Evolutionary conservation across 2,113 vertebrate genomes (phyloP).

Genomic region (Ia io): DNA sequence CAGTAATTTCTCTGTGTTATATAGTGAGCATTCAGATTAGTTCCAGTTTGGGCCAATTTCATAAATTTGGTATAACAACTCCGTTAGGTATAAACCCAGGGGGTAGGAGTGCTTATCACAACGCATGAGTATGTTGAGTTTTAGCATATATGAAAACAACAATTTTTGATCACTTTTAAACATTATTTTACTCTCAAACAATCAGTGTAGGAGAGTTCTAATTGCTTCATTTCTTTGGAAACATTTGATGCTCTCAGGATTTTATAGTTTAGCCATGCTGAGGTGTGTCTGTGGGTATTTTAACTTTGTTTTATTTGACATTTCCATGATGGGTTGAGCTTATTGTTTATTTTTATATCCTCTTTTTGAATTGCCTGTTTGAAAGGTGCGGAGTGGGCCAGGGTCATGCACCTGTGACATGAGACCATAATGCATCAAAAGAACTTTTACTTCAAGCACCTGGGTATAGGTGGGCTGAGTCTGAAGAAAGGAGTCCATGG

Average conservation of each 20-base stretch:
- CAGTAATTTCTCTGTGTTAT: not conserved
- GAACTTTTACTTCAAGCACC: too few relatives aligned
- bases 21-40: not conserved
- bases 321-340: not conserved
- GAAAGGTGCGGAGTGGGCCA: too few relatives aligned
- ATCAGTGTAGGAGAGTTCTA: not conserved
- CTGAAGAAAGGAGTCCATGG: too few relatives aligned
- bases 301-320: not conserved
- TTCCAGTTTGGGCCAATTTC: not conserved
- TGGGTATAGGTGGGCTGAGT: too few relatives aligned
- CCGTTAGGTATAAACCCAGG: not conserved
- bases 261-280: not conserved
- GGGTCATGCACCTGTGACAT: too few relatives aligned
- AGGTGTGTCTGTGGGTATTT: not conserved
- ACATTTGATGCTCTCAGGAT: not conserved
- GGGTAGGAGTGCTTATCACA: not conserved
- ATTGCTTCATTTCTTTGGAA: not conserved
- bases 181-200: not conserved
- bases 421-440: too few relatives aligned
- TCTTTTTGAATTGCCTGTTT: not conserved
- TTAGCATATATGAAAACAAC: not conserved
- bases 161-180: not conserved
- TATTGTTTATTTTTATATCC: not conserved
- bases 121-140: not conserved
- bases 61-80: not conserved